Percentiles rank a stretch among this genome's conserved stretches.
These are phyloP conservation scores for Bradypodion pumilum DNA, from an alignment of 2,797 vertebrate genomes.

Conservation along the genomic window DNA sequence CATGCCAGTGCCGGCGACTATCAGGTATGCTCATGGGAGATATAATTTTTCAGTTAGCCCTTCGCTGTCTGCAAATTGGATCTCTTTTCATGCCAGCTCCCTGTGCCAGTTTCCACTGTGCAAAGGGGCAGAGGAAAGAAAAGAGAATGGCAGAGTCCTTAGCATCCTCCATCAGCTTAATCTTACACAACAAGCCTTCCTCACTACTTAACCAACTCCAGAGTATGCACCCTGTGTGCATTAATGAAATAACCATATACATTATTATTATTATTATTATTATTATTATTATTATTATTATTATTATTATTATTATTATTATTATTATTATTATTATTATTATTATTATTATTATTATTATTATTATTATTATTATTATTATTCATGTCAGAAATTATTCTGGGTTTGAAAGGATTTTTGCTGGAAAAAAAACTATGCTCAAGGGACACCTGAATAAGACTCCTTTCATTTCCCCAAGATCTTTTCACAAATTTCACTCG, in stretches of 20 bases:
- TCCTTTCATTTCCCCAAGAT: too few species aligned
- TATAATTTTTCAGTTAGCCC: neutral
- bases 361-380: too few species aligned
- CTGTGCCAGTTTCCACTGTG: neutral
- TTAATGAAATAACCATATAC: neutral
- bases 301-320: too few species aligned
- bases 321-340: too few species aligned
- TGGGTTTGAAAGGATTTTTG: too few species aligned
- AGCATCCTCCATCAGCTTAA: neutral
- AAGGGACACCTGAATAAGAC: too few species aligned
- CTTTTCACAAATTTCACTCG: too few species aligned
- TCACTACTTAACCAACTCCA: neutral
- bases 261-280: too few species aligned
- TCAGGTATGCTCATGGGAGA: neutral
- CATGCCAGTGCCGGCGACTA: neutral
- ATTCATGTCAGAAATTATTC: too few species aligned
- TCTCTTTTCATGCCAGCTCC: neutral
- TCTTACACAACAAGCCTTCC: neutral
- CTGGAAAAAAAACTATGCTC: too few species aligned
- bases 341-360: too few species aligned
- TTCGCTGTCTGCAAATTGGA: neutral
- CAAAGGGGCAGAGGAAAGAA: neutral
- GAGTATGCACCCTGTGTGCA: neutral
- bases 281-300: too few species aligned
- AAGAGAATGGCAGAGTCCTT: neutral